phyloP scores from a whole-genome alignment of 2,888 invertebrate species.

The Sesamia inferens region DNA sequence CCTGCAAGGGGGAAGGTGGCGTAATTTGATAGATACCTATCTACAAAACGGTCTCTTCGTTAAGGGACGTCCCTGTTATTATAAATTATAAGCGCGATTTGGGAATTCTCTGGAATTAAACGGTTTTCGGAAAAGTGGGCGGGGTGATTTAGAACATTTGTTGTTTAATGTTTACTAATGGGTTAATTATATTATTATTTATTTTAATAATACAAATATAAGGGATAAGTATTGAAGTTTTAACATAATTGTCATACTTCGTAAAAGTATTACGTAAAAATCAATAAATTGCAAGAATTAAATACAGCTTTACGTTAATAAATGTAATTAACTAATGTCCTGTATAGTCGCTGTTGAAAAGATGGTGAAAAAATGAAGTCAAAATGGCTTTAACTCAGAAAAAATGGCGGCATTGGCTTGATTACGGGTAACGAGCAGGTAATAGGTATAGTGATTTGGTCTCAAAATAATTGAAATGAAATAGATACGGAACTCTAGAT shows the following conservation, averaged over 20 bases:
- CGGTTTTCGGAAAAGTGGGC: conserved; percentile 78
- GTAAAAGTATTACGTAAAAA: no score
- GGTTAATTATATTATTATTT: conserved; percentile 27
- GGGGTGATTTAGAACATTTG: conserved; percentile 66
- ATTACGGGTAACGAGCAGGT: neutral
- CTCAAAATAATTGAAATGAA: neutral
- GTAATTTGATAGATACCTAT: conserved; percentile 90
- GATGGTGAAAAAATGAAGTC: neutral
- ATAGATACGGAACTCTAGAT: neutral
- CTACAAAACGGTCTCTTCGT: conserved; percentile 89
- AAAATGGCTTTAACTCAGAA: neutral
- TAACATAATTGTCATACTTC: neutral
- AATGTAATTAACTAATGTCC: neutral
- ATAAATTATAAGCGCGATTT: conserved; percentile 89
- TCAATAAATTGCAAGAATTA: neutral
- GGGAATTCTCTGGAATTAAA: conserved; percentile 86
- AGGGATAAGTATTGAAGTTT: neutral
- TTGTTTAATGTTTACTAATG: conserved; percentile 49
- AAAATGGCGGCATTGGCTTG: neutral
- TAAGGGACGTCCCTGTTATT: conserved; percentile 88
- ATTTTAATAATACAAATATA: neutral
- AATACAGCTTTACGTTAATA: neutral
- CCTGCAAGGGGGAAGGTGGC: conserved; percentile 82
- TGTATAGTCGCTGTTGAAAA: neutral
- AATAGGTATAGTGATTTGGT: neutral